phyloP scores from a whole-genome alignment of 2,797 vertebrate genomes.

The Apogon talboti region DNA sequence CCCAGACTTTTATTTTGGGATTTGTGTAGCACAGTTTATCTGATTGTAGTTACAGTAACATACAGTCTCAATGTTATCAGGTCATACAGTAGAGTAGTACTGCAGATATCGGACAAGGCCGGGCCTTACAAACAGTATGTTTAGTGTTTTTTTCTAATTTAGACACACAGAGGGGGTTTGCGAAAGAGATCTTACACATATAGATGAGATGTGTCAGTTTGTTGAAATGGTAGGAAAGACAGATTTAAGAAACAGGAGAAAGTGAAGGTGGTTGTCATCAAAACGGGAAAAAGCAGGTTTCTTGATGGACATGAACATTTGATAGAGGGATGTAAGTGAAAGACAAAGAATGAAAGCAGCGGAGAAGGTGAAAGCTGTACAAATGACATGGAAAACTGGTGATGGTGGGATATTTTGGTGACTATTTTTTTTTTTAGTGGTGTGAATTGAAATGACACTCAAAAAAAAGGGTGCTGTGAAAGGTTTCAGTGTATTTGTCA shows the following conservation, averaged over 20 bases:
- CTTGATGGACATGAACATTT: conserved; percentile 11
- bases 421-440: conserved; percentile 42
- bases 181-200: conserved; percentile 1
- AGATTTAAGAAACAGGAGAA: conserved; percentile 8
- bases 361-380: conserved; percentile 10
- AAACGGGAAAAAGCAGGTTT: conserved; percentile 41
- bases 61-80: conserved; percentile 44
- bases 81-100: conserved; percentile 45
- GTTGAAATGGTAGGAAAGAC: conserved; percentile 12
- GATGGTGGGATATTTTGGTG: conserved; percentile 35
- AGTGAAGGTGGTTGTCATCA: neutral
- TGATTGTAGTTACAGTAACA: conserved; percentile 31
- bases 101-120: conserved; percentile 75
- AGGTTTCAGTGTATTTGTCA: conserved; percentile 52
- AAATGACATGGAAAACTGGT: conserved; percentile 20
- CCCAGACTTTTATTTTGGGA: conserved; percentile 26
- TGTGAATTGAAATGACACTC: conserved; percentile 57
- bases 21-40: conserved; percentile 44
- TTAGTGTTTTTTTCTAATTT: conserved; percentile 40
- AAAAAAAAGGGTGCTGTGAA: conserved; percentile 52
- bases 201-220: conserved; percentile 9
- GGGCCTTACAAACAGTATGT: conserved; percentile 73
- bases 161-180: conserved; percentile 16
- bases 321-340: conserved; percentile 25
- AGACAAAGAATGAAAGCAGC: conserved; percentile 1